Base-by-base conservation (phyloP, 2,888 invertebrate genomes). In the Melinaea marsaeus region DNA sequence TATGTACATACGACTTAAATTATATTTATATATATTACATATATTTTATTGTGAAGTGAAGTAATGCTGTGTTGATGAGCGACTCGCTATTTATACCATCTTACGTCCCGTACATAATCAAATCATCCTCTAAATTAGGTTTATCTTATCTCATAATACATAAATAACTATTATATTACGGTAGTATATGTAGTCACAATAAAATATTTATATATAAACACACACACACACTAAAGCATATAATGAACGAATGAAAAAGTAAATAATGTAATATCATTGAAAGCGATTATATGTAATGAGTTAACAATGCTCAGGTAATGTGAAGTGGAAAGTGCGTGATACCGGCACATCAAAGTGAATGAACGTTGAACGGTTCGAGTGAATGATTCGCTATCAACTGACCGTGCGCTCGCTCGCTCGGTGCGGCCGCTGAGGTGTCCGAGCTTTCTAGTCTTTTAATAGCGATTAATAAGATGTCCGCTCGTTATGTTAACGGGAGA, bases 341-440 rank as follows among this genome's bases (percentile, higher is more conserved):
- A 77, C 75, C 73, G 74, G 84, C 84, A 86, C 88, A 73, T 70
- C 88, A 89, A 87, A 89, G 88, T 80, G 85, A 83, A 82, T 76
- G 80, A 78, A 74, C 75, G 78, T 70, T 68, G 74, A 72, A 66
- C 73, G 69, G 70, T 72, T 71, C 82, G 81, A 62, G 83, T 79
- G 87, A 86, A 83, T 79, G 85, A 81, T 75, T 81, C 79, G 77
- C 77, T 74, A 83, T 82, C 76, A 78, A 81, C 74, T 86, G 86
- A 84, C 86, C 85, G 69, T 69, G 66, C 69, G 72, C 65, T 64
- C 22, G 22, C 22, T 22, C 22, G 22, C 22, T 22, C 22, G 22
- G 22, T 22, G 22, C 62, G 61, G 57, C 60, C 65, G 63, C 22
- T 54, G 63, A 60, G 61, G 62, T 67, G 63, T 64, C 65, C 61